phyloP scores from a whole-genome alignment of 2,888 invertebrate genomes.

The Papilio protenor region DNA sequence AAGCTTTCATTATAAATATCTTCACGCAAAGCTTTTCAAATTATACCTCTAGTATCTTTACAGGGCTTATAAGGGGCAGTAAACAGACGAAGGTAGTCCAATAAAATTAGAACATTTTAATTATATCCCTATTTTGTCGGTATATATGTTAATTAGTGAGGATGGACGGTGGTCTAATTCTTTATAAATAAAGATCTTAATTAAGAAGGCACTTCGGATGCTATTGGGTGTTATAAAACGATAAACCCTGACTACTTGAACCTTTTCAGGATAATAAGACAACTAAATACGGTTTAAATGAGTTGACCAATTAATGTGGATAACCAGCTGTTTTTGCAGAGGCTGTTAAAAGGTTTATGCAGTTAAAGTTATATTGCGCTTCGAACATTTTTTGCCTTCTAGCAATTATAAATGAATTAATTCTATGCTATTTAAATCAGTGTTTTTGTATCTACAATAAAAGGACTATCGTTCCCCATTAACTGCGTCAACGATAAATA shows the following conservation, averaged over 20 bases:
- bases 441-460: not conserved
- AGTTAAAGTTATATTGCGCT: constrained; percentile 31
- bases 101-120: constrained; percentile 84
- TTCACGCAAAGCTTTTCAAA: constrained; percentile 49
- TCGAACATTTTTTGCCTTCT: not conserved
- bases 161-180: constrained; percentile 76
- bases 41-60: constrained; percentile 58
- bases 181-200: constrained; percentile 78
- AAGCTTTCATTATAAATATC: constrained; percentile 70
- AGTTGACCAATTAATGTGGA: constrained; percentile 42
- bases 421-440: not conserved
- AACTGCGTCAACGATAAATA: not conserved
- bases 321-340: constrained; percentile 38
- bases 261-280: constrained; percentile 61
- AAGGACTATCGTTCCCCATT: not conserved
- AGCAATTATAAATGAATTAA: constrained; percentile 6
- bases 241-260: constrained; percentile 77
- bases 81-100: constrained; percentile 68
- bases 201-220: constrained; percentile 58
- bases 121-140: constrained; percentile 81
- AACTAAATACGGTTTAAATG: constrained; percentile 50
- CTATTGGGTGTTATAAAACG: constrained; percentile 72
- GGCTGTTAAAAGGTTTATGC: constrained; percentile 32
- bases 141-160: constrained; percentile 63
- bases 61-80: constrained; percentile 63